Evolutionary conservation across 2,797 vertebrate species (phyloP).

Genomic region (Bufotes viridis): DNA sequence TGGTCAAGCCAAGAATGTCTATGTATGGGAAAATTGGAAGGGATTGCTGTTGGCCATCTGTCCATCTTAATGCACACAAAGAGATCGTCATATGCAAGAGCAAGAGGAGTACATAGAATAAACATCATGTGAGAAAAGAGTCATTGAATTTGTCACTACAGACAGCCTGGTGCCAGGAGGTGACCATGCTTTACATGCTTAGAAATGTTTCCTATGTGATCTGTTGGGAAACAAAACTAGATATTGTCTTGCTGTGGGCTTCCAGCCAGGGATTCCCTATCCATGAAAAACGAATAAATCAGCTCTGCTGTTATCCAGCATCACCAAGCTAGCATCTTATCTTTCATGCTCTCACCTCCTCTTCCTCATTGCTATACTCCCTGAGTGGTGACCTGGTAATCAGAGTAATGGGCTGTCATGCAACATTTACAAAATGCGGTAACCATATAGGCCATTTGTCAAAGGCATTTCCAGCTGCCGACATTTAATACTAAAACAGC

Average conservation of each 20-base stretch:
- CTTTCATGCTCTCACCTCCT: slow-evolving; percentile 65
- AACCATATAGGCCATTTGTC: slow-evolving; percentile 61
- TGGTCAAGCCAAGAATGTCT: too few relatives aligned
- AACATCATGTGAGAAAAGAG: not conserved
- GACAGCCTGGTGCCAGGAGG: slow-evolving; percentile 49
- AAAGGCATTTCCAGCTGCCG: slow-evolving; percentile 56
- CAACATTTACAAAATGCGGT: slow-evolving; percentile 72
- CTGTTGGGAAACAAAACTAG: slow-evolving; percentile 59
- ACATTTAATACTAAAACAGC: slow-evolving; percentile 59
- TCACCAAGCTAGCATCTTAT: slow-evolving; percentile 63
- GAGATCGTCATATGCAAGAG: not conserved
- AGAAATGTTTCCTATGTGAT: slow-evolving; percentile 3
- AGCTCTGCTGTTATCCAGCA: slow-evolving; percentile 65
- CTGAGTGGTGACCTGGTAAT: slow-evolving; percentile 54
- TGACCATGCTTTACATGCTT: slow-evolving; percentile 56
- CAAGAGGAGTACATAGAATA: not conserved
- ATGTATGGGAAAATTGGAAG: too few relatives aligned
- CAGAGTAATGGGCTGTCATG: slow-evolving; percentile 69
- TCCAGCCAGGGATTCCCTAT: slow-evolving; percentile 61
- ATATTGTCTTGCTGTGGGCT: slow-evolving; percentile 51
- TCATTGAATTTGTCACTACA: slow-evolving; percentile 12
- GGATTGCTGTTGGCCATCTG: too few relatives aligned
- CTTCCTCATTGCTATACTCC: slow-evolving; percentile 47
- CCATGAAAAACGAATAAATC: slow-evolving; percentile 72
- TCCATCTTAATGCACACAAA: not conserved